Base-by-base conservation (phyloP, 2,113 vertebrate genomes). In the Heterochromis multidens region DNA sequence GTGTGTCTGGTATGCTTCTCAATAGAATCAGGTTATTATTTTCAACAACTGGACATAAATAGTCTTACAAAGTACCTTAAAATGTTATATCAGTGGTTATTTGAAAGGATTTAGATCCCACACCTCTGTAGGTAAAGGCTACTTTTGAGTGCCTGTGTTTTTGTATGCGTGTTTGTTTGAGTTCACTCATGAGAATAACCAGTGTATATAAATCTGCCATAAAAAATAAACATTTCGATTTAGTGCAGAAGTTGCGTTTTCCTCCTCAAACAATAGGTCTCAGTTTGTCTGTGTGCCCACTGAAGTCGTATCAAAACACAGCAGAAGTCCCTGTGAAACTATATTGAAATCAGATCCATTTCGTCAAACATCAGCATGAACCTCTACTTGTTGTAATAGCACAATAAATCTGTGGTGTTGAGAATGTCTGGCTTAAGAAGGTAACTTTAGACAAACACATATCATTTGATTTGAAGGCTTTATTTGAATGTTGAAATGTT, bases 141-240 rank as follows among this genome's bases (percentile, higher is more conserved):
- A 37, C 59, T 54, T 31, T 49, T 54, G 13, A 58, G 8, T 31
- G 56, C 10, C 2, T 52, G 61, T 46, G 21, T 79, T 79, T 83
- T 61, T 81, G 21, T 19, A 33, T 79, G 72, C 17, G 46, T 43
- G n/a, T 60, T 25, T 77, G 60, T 37, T 80, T 83, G 46, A 54
- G 78, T 65, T 78, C 72, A 52, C 80, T 89, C 46, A 40, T 87
- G 91, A 90, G 87, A 91, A 91, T 89, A 89, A 76, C 19, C 77
- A 33, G 83, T 59, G 82, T 83, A 19, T 89, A 93, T 91, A 92
- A 93, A 93, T 93, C 87, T 88, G 79, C 81, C 67, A 62, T 89
- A 83, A 91, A 93, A 94, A 94, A 90, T 88, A 94, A 93, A 91
- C 88, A 91, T 13, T 19, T 65, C n/a, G 74, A 84, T 81, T 89